Base-by-base conservation (phyloP, 2,797 vertebrate species). In the Sarcoramphus papa region DNA sequence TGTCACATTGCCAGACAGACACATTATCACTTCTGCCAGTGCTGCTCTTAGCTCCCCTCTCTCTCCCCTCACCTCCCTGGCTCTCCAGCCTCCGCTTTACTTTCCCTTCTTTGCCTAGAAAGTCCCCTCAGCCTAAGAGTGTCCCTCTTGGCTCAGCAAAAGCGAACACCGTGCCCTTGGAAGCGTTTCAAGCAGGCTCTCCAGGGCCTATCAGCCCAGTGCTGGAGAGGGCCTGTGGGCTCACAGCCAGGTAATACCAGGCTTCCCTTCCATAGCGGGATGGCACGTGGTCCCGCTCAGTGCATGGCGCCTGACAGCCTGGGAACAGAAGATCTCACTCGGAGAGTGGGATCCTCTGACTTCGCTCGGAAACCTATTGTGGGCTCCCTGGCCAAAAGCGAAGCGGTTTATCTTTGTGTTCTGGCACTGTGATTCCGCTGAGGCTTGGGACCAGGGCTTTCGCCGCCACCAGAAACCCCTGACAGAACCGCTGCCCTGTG, bases 211-310 rank as follows among this genome's bases (percentile, higher is more conserved):
- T 21, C 14, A 48, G 15, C 64, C 13, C 25, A 40, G 41, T 20
- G 76, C 69, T 93, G 59, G 40, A 91, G 91, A 93, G 69, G 78
- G 13, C 19, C 53, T 14, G 8, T 57, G 67, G 60, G 76, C 48
- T 45, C 50, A 41, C 33, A 21, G 67, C 22, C 48, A 68, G 22
- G 4, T 24, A 17, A 45, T 9, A 17, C 24, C 25, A 60, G n/a
- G 14, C 6, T 50, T 92, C 48, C 28, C 14, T 35, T 81, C 63
- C 41, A 28, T 5, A 25, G 56, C 22, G 31, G 40, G 20, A 81
- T 2, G 4, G 43, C 0, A 1, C 0, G 0, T 57, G 50, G 40
- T 60, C 25, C 43, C 0, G 0, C 41, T 48, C 8, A 6, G 4
- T 9, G 21, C 43, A 51, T 7, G 6, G 30, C 1, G 14, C 62